A percentile compares a stretch with the other conserved stretches of the same genome.
Conservation (phyloP, 92 coral and sea anemone species). For the Epizoanthus scotinus region DNA sequence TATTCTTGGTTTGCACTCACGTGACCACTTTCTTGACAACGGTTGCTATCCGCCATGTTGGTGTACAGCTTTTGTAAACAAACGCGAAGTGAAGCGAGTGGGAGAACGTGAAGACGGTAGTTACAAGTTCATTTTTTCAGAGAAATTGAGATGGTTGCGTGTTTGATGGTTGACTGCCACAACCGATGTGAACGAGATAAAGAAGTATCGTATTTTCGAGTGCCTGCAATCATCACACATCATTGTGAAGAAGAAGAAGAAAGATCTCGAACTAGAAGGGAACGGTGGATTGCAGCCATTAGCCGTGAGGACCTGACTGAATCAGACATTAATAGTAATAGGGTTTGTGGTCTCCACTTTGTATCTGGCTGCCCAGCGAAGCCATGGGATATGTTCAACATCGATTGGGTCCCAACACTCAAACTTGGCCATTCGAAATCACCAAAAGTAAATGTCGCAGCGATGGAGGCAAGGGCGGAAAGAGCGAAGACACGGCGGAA, state of each 20-base stretch:
- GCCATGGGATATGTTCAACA: neutral
- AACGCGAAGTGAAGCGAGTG: too few species aligned
- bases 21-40: too few species aligned
- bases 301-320: neutral
- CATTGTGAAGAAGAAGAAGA: neutral
- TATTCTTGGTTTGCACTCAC: too few species aligned
- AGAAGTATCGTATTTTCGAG: too few species aligned
- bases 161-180: too few species aligned
- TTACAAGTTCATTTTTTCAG: too few species aligned
- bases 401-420: neutral
- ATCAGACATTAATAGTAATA: neutral
- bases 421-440: neutral
- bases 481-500: neutral
- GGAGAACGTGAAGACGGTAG: too few species aligned
- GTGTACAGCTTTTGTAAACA: too few species aligned
- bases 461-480: neutral
- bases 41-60: too few species aligned
- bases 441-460: neutral
- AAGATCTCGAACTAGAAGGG: neutral
- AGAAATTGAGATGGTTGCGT: too few species aligned
- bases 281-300: conserved; percentile 11
- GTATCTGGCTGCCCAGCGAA: neutral
- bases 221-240: neutral
- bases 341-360: neutral
- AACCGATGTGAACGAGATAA: too few species aligned